A percentile compares a stretch with the other conserved stretches of the same genome.
Evolutionary conservation across 2,888 invertebrate species (phyloP).

Genomic region (Acleris literana): DNA sequence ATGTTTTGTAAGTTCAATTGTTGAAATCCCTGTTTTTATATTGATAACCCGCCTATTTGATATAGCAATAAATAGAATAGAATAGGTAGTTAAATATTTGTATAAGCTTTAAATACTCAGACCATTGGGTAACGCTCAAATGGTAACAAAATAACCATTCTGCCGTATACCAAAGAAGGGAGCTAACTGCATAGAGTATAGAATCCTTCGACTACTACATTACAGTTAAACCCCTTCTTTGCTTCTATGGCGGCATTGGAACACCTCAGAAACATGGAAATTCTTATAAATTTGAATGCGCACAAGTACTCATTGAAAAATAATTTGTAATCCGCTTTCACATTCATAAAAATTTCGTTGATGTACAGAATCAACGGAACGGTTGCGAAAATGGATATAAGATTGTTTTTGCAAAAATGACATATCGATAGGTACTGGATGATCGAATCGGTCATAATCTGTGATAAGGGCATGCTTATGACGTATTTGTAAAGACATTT

Average conservation of each 20-base stretch:
- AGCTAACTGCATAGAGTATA: too few species aligned
- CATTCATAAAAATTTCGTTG: constrained; percentile 22
- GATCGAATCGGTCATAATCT: constrained; percentile 74
- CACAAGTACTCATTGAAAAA: constrained; percentile 52
- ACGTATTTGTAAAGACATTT: constrained; percentile 56
- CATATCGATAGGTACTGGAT: constrained; percentile 75
- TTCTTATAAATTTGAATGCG: constrained; percentile 52
- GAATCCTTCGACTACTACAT: too few species aligned
- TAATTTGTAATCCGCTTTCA: constrained; percentile 31
- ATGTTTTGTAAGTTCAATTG: constrained; percentile 60
- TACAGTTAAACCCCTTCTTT: too few species aligned
- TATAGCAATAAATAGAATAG: constrained; percentile 82
- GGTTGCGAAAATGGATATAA: constrained; percentile 6
- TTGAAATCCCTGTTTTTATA: constrained; percentile 68
- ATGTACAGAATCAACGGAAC: constrained; percentile 8
- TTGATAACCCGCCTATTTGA: constrained; percentile 81
- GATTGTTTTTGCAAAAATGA: constrained; percentile 45
- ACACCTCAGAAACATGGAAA: constrained; percentile 15
- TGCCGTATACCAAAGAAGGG: too few species aligned
- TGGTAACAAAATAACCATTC: constrained; percentile 36
- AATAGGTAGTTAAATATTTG: constrained; percentile 74
- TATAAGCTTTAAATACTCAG: constrained; percentile 71
- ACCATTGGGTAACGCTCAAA: constrained; percentile 59
- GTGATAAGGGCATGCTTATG: constrained; percentile 81
- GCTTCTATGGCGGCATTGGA: not conserved